Percentiles rank a stretch among this genome's conserved stretches.
Evolutionary conservation across 2,888 invertebrate genomes (phyloP).

Genomic region (Neelides folsomi): DNA sequence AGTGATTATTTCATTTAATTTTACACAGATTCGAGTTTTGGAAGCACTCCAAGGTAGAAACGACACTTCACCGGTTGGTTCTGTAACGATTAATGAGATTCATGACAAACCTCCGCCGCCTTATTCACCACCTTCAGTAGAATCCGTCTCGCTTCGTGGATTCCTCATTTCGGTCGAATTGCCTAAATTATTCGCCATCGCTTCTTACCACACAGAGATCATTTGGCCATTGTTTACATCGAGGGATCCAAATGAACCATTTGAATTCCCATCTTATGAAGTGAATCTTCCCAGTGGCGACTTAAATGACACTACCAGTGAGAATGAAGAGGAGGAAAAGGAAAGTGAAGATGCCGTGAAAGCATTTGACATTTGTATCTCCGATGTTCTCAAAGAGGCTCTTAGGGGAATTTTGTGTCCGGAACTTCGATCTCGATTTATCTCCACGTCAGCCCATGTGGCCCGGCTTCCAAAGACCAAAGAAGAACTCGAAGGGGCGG

Average conservation of each 20-base stretch:
- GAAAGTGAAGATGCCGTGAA: neutral
- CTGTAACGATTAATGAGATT: conserved; percentile 4
- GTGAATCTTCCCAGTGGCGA: too few relatives aligned
- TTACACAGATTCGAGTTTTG: conserved; percentile 19
- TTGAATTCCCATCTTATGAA: too few relatives aligned
- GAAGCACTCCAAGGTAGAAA: conserved; percentile 16
- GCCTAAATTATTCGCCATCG: too few relatives aligned
- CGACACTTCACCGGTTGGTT: conserved; percentile 1
- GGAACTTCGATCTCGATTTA: conserved; percentile 20
- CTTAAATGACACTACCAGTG: too few relatives aligned
- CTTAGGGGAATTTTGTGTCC: conserved; percentile 10
- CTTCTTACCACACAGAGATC: too few relatives aligned
- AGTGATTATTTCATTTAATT: too few relatives aligned
- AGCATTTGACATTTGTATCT: conserved; percentile 16
- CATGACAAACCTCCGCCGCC: conserved; percentile 27
- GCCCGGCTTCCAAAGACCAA: conserved; percentile 19
- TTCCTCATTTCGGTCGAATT: too few relatives aligned
- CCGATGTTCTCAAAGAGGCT: conserved; percentile 17
- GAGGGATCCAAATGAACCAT: too few relatives aligned
- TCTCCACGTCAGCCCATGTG: conserved; percentile 19
- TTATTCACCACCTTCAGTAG: conserved; percentile 20
- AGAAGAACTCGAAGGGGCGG: conserved; percentile 9
- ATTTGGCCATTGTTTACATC: too few relatives aligned
- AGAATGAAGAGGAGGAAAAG: neutral
- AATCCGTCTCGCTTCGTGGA: conserved; percentile 6